Evolutionary conservation across 2,113 vertebrate species (phyloP).

Genomic region (Pelvicachromis taeniatus): DNA sequence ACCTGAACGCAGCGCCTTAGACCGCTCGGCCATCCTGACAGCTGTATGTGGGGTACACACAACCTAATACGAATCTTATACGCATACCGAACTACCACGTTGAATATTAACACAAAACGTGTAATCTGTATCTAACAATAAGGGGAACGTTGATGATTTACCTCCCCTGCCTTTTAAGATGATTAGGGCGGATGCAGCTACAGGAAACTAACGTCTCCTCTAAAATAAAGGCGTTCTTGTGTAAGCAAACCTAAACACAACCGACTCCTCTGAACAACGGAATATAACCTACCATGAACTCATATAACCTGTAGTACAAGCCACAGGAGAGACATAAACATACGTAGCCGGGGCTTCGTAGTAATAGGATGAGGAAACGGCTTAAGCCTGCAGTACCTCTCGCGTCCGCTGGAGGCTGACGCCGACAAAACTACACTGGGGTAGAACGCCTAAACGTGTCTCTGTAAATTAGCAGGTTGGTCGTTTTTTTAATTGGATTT

Average conservation of each 20-base stretch:
- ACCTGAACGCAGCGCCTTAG: conserved; percentile 75
- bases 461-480: not conserved
- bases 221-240: not conserved
- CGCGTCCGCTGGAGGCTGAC: not conserved
- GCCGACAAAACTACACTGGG: not conserved
- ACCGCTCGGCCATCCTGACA: conserved; percentile 70
- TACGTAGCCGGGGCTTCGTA: not conserved
- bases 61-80: no score
- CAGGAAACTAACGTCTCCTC: not conserved
- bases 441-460: not conserved
- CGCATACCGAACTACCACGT: no score
- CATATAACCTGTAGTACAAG: accelerated
- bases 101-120: not conserved
- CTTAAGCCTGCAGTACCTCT: not conserved
- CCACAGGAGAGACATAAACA: not conserved
- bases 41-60: no score
- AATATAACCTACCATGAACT: not conserved
- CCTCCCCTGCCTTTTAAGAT: not conserved
- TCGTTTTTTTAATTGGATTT: not conserved
- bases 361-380: not conserved
- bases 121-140: not conserved
- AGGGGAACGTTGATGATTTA: not conserved
- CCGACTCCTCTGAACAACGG: not conserved
- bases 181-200: not conserved
- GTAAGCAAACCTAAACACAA: not conserved